phyloP scores from a whole-genome alignment of 2,113 vertebrate genomes.

The Gallinago media region DNA sequence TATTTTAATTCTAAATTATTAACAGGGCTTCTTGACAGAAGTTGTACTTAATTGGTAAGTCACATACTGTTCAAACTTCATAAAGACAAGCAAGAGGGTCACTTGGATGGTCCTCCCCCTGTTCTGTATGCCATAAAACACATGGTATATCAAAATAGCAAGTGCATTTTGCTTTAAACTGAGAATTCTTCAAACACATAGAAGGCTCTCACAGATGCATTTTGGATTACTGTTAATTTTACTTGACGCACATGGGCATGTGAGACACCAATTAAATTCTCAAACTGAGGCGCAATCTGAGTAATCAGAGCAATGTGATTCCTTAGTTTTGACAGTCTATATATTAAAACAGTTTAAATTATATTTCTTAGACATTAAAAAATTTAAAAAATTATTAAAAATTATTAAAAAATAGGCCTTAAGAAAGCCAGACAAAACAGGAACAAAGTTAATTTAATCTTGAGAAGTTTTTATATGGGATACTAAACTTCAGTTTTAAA shows the following conservation, averaged over 20 bases:
- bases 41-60: background rate
- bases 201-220: constrained; percentile 8
- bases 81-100: background rate
- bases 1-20: background rate
- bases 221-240: constrained; percentile 66
- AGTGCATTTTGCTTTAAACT: background rate
- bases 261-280: constrained; percentile 81
- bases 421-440: background rate
- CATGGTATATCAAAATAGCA: background rate
- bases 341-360: background rate
- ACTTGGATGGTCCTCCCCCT: background rate
- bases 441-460: background rate
- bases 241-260: constrained; percentile 64
- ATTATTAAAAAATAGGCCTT: background rate
- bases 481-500: background rate
- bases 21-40: background rate
- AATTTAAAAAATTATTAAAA: too few species aligned
- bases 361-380: background rate
- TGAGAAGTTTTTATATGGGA: background rate
- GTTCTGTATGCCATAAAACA: background rate
- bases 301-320: constrained; percentile 77
- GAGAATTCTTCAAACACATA: background rate
- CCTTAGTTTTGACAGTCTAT: background rate
- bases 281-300: constrained; percentile 66
- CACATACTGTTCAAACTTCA: background rate